Evolutionary conservation across 2,797 vertebrate species (phyloP).

Genomic region (Alectoris magna): DNA sequence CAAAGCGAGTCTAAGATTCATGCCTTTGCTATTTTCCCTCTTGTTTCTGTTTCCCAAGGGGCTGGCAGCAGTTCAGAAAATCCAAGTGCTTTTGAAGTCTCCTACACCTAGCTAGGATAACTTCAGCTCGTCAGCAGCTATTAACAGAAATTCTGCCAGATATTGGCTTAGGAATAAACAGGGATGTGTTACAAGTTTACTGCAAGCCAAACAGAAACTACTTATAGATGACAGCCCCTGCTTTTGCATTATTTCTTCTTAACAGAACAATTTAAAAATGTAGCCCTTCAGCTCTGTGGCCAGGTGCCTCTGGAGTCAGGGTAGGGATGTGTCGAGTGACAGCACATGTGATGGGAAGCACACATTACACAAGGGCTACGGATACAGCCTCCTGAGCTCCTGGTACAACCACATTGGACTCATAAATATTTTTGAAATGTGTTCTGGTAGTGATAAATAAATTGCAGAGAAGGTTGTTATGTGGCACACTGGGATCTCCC

Average conservation of each 20-base stretch:
- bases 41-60: background rate
- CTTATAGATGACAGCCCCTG: background rate
- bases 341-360: background rate
- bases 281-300: background rate
- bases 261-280: background rate
- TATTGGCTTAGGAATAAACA: background rate
- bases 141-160: background rate
- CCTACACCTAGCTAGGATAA: background rate
- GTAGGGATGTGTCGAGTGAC: background rate
- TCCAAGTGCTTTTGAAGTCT: background rate
- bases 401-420: background rate
- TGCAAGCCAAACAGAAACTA: background rate
- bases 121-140: background rate
- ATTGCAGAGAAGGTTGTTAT: rapidly evolving
- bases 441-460: background rate
- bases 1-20: background rate
- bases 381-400: background rate
- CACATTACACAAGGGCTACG: rapidly evolving
- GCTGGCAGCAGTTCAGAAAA: background rate
- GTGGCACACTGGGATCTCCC: background rate
- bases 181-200: background rate
- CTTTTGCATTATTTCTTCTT: background rate
- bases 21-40: background rate
- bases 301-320: background rate
- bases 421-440: background rate